A percentile compares a stretch with the other conserved stretches of the same genome.
Conservation (phyloP, 2,888 invertebrate species). For the Polydrusus pterygomalis region DNA sequence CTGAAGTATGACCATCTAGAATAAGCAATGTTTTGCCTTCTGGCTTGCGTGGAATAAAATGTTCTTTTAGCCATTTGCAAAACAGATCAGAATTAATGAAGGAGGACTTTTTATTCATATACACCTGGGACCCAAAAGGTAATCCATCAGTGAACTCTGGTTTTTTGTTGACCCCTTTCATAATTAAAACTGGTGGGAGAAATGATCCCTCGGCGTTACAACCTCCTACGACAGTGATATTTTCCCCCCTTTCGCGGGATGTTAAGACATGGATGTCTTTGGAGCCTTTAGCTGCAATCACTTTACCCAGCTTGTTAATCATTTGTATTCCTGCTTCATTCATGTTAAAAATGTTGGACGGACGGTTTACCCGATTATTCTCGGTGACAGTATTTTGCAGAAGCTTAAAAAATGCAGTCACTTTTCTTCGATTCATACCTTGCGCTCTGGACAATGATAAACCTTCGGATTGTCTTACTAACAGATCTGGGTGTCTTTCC, state of each 20-base stretch:
- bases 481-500: slow-evolving; percentile 9
- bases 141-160: slow-evolving; percentile 52
- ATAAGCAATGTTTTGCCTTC: slow-evolving; percentile 61
- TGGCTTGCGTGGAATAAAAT: slow-evolving; percentile 63
- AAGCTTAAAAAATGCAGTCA: slow-evolving; percentile 48
- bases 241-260: slow-evolving; percentile 45
- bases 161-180: slow-evolving; percentile 57
- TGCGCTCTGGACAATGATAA: slow-evolving; percentile 34
- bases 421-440: slow-evolving; percentile 51
- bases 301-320: slow-evolving; percentile 45
- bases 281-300: slow-evolving; percentile 40
- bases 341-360: slow-evolving; percentile 45
- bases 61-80: slow-evolving; percentile 47
- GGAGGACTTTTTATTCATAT: slow-evolving; percentile 57
- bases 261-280: slow-evolving; percentile 34
- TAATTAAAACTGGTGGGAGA: slow-evolving; percentile 49
- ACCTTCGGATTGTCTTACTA: background rate
- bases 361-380: slow-evolving; percentile 49
- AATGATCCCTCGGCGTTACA: slow-evolving; percentile 52
- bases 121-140: slow-evolving; percentile 54
- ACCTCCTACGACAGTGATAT: slow-evolving; percentile 43
- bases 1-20: slow-evolving; percentile 63
- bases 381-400: slow-evolving; percentile 30
- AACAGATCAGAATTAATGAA: slow-evolving; percentile 56
- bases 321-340: slow-evolving; percentile 50